Percentiles rank a stretch among this genome's conserved stretches.
phyloP scores from a whole-genome alignment of 1,140 invertebrate species.

The Metaphire vulgaris region DNA sequence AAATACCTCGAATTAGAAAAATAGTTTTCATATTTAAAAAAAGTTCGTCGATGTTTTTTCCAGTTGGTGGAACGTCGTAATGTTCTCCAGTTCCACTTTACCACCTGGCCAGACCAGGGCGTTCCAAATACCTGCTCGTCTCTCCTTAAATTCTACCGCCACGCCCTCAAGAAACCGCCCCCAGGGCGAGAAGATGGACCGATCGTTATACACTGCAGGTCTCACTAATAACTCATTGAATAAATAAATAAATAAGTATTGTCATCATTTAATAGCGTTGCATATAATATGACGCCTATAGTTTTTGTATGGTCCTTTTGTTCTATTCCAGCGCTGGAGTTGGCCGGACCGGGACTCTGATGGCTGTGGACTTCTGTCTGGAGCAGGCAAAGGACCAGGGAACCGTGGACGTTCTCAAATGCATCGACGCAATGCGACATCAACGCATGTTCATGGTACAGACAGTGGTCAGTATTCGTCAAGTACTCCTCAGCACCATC shows the following conservation, averaged over 20 bases:
- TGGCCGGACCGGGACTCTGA: constrained; percentile 83
- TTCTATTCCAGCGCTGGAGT: constrained; percentile 88
- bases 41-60: too few relatives aligned
- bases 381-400: constrained; percentile 57
- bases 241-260: too few relatives aligned
- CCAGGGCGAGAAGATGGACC: constrained; percentile 54
- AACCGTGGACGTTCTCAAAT: constrained; percentile 21
- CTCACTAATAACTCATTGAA: too few relatives aligned
- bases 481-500: too few relatives aligned
- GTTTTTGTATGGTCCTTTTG: too few relatives aligned
- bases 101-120: constrained; percentile 22
- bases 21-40: too few relatives aligned
- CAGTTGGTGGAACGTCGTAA: not conserved
- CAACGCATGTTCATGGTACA: constrained; percentile 22
- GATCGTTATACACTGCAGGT: constrained; percentile 91
- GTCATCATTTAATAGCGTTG: too few relatives aligned
- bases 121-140: constrained; percentile 16
- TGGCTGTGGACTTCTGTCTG: constrained; percentile 83
- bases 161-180: not conserved
- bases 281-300: too few relatives aligned
- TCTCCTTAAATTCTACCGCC: constrained; percentile 18
- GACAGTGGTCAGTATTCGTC: constrained; percentile 23
- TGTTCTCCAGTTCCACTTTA: constrained; percentile 24
- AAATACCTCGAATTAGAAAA: too few relatives aligned
- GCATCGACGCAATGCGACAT: constrained; percentile 20